phyloP scores from a whole-genome alignment of 2,888 invertebrate species.

The Agonopterix alstromeriana region DNA sequence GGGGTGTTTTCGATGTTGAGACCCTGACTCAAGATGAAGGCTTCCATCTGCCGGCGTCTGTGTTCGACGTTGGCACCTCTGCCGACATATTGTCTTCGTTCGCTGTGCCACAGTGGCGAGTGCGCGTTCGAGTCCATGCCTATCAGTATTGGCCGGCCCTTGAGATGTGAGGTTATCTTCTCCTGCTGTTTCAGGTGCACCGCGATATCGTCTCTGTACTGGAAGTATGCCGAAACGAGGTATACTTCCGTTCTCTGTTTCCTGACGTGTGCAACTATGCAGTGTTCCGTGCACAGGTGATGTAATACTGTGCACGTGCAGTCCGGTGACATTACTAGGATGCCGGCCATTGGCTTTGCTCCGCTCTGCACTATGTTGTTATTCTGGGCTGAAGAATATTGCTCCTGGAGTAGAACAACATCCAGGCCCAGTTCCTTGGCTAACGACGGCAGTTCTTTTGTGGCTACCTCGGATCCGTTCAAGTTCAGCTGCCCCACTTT shows the following conservation, averaged over 20 bases:
- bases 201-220: background rate
- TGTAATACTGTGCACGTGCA: background rate
- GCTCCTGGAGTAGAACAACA: conserved; percentile 10
- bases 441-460: conserved; percentile 4
- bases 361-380: background rate
- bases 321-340: background rate
- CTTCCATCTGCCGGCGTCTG: conserved; percentile 10
- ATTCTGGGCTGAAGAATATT: background rate
- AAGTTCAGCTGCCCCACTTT: conserved; percentile 8
- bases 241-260: background rate
- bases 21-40: conserved; percentile 7
- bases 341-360: background rate
- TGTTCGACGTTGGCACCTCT: conserved; percentile 9
- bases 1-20: conserved; percentile 8
- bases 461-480: conserved; percentile 5
- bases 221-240: background rate
- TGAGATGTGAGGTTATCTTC: background rate
- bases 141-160: background rate
- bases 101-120: conserved; percentile 19
- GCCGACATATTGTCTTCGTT: conserved; percentile 7
- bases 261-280: background rate
- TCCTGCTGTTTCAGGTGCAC: background rate
- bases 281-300: background rate
- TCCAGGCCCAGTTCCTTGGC: conserved; percentile 4
- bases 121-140: background rate